Base-by-base conservation (phyloP, 2,797 vertebrate genomes). In the Cyclura pinguis region DNA sequence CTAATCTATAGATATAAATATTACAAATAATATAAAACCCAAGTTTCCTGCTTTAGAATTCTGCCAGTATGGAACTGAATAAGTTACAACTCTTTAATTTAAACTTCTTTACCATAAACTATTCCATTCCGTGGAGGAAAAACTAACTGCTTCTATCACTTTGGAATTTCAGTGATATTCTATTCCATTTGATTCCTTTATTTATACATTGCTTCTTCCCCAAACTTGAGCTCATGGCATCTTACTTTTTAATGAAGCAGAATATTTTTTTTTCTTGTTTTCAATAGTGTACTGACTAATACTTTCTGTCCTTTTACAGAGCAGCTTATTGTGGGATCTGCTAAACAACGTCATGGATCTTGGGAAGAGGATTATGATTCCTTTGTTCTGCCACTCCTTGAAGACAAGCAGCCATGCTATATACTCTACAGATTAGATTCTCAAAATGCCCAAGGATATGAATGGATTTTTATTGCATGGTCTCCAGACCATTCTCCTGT, bases 381-480 rank as follows among this genome's bases (percentile, higher is more conserved):
- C 59, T 97, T 98, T 91, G 96, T 99, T 90, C 97, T 99, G 91
- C 97, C 99, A 20, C 97, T 98, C 85, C 97, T 99, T 50, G 98
- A 99, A 91, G 98, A 99, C 67, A 98, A 97, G 27, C 93, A 98
- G 87, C 99, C 99, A 0, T 98, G 98, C 94, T 99, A 99, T 88
- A 94, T 99, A 95, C 97, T 99, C 69, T 99, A 98, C 96, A 98
- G 99, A 88, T 96, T 99, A 97, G 99, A 99, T 97, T 98, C 99
- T 90, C 97, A 97, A 87, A 99, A 99, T 97, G 99, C 98, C 95
- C 98, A 99, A 97, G 99, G 99, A 91, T 98, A 98, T 80, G 99
- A 99, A 94, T 99, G 99, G 99, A 96, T 99, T 96, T 98, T 99
- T 95, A 98, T 99, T 96, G 98, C 98, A 27, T 99, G 99, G 99